Evolutionary conservation across 2,888 invertebrate species (phyloP).

Genomic region (Drosophila histrio): DNA sequence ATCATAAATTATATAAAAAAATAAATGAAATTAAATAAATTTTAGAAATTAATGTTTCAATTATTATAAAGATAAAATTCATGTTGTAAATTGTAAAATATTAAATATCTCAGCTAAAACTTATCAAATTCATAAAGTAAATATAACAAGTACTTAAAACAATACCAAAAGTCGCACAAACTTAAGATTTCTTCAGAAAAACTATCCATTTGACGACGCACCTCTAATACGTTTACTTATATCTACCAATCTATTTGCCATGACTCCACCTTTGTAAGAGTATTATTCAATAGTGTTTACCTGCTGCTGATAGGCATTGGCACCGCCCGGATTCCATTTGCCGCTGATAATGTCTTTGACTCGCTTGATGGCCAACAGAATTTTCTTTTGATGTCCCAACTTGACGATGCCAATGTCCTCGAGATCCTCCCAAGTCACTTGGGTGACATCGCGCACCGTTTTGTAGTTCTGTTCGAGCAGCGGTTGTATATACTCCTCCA

Average conservation of each 20-base stretch:
- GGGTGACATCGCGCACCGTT: conserved; percentile 96
- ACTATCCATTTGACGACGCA: neutral
- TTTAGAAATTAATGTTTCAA: neutral
- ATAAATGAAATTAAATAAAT: neutral
- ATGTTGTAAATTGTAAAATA: neutral
- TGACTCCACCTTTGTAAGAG: neutral
- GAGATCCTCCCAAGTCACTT: conserved; percentile 99
- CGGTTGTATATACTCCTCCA: conserved; percentile 96
- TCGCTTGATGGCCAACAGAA: conserved; percentile 97
- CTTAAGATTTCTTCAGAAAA: neutral
- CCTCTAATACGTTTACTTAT: neutral
- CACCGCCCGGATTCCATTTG: conserved; percentile 86
- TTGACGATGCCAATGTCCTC: conserved; percentile 98
- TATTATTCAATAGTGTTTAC: conserved; percentile 47
- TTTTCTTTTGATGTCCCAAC: conserved; percentile 99
- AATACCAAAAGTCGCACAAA: neutral
- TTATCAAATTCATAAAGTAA: neutral
- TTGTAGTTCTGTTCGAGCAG: conserved; percentile 96
- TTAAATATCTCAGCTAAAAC: neutral
- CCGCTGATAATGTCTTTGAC: conserved; percentile 96
- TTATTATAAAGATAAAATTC: neutral
- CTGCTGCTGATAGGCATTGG: conserved; percentile 83
- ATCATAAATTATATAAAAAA: no score
- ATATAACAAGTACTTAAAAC: neutral
- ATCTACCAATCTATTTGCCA: neutral